A percentile compares a stretch with the other conserved stretches of the same genome.
Evolutionary conservation across 2,888 invertebrate genomes (phyloP).

Genomic region (Sminthurinus aureus): DNA sequence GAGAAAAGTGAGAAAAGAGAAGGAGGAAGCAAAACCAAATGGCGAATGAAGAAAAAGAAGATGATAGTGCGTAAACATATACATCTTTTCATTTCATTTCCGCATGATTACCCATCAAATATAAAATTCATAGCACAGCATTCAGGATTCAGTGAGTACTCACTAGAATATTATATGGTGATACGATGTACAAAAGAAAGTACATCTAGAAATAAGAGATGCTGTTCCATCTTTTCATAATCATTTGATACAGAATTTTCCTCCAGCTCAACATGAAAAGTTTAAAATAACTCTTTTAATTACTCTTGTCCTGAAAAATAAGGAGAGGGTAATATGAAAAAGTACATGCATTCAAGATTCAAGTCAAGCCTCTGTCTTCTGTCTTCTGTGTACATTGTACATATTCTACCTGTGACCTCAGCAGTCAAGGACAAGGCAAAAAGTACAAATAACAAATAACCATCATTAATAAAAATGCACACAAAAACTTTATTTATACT

Average conservation of each 20-base stretch:
- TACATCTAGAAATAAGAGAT: too few relatives aligned
- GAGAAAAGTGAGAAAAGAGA: not conserved
- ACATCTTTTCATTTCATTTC: conserved; percentile 12
- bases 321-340: too few relatives aligned
- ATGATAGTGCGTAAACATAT: not conserved
- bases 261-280: too few relatives aligned
- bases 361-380: too few relatives aligned
- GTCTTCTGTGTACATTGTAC: not conserved
- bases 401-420: not conserved
- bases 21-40: not conserved
- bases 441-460: not conserved
- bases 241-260: too few relatives aligned
- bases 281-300: too few relatives aligned
- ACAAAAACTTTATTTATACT: conserved; percentile 8
- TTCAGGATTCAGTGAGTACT: too few relatives aligned
- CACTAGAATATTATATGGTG: too few relatives aligned
- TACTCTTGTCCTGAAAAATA: too few relatives aligned
- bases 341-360: too few relatives aligned
- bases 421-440: not conserved
- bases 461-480: not conserved
- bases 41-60: not conserved
- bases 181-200: too few relatives aligned
- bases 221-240: too few relatives aligned
- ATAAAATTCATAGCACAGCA: not conserved
- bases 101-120: conserved; percentile 16